These are phyloP conservation scores for Capromys pilorides DNA, from an alignment of 2,797 vertebrate genomes.

Conservation along the genomic window DNA sequence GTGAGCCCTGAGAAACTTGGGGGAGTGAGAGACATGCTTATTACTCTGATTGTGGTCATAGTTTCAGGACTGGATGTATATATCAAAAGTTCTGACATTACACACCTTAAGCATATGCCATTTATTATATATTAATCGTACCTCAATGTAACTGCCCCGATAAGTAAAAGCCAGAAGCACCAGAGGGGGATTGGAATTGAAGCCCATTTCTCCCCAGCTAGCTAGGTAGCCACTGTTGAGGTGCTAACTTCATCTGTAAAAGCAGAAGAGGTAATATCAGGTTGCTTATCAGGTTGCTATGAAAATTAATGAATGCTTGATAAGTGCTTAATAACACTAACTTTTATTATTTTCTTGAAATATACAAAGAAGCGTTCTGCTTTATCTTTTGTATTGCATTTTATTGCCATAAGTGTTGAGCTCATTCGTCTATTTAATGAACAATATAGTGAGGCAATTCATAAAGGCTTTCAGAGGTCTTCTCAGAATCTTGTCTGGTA, in stretches of 20 bases:
- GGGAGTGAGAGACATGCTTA: rapidly evolving
- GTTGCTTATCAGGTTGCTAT: background rate
- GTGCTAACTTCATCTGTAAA: background rate
- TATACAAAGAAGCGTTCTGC: background rate
- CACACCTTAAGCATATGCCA: background rate
- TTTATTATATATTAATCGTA: background rate
- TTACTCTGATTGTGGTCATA: background rate
- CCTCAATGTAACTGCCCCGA: background rate
- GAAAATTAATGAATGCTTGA: background rate
- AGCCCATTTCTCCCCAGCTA: background rate
- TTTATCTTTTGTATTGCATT: conserved; percentile 13
- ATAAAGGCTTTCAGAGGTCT: background rate
- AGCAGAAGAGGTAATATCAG: background rate
- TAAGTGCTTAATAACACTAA: conserved; percentile 4
- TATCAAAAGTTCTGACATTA: background rate
- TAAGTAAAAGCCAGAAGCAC: background rate
- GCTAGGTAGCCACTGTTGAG: background rate
- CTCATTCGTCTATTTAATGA: background rate
- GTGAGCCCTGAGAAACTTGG: background rate
- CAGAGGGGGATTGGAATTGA: background rate
- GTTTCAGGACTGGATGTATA: background rate
- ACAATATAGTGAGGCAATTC: background rate
- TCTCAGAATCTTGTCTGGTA: background rate
- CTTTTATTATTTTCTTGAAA: background rate
- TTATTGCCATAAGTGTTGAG: background rate